Base-by-base conservation (phyloP, 2,888 invertebrate species). In the Pterobdella sp. region DNA sequence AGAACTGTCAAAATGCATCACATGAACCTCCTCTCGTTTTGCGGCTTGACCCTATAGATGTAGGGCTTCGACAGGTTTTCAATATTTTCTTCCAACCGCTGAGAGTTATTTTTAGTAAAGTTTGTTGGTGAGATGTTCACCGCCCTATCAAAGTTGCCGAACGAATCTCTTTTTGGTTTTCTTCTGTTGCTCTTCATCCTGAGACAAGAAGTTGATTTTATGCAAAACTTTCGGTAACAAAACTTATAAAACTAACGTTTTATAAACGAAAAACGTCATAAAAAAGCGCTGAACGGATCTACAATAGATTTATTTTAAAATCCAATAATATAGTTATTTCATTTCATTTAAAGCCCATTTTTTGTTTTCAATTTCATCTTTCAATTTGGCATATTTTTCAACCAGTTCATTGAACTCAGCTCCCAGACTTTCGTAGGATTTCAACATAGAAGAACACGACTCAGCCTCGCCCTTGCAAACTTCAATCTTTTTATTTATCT, bases 311-410 rank as follows among this genome's bases (percentile, higher is more conserved):
- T 14, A 14, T 42, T 7, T 42, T 42, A 42, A 4, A 56, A 56
- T 14, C n/a, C 26, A 56, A 26, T 26, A 26, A 26, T 56, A 3
- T 56, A 26, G 26, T 56, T 56, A 26, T 56, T 56, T 56, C 18
- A 56, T 26, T 56, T 56, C 60, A 56, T 56, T 56, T 14, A 56
- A 22, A 56, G 60, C 60, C 60, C 60, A 56, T 56, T 56, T 56
- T 56, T 56, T 56, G 26, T 56, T 56, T 56, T 56, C 60, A 56
- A 56, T 56, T 56, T 56, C 60, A 22, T 56, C 60, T 56, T 56
- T 56, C 60, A 56, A n/a, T 22, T 56, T 56, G 4, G 60, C 18
- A 56, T 56, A 56, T 22, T 56, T 56, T 3, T 56, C 60, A 26
- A 56, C 14, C 60, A 56, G 18, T n/a, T 56, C 60, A 26, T 22